Evolutionary conservation across 2,113 vertebrate genomes (phyloP), one percentile per base, ranked within the genome.

Genomic region (Pygoscelis antarcticus): DNA sequence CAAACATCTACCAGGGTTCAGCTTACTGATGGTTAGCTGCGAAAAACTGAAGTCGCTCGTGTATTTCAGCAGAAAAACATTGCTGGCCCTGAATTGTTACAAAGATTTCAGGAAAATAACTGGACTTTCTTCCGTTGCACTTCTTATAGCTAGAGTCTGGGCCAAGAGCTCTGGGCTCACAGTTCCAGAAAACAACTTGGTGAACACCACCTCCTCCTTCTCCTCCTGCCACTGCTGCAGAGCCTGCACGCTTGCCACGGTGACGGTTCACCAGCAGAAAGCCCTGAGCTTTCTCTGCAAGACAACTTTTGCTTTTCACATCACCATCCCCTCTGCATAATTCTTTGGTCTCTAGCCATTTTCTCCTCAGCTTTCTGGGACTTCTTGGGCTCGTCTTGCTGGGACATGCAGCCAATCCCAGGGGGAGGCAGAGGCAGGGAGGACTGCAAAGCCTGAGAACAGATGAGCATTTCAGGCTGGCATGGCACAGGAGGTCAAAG

Each of bases 71-170:
- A 66, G 23, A 42, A 71, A 68, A 44, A 6, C 13, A 29, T 40
- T 4, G 5, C 2, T 46, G 30, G 60, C 29, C 27, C 36, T 34
- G n/a, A 83, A 49, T 0, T 13, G 10, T 27, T 55, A n/a, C 8
- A 38, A 80, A 68, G 38, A 61, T 2, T 12, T 61, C 0, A 1
- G 11, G 27, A 89, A 83, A 81, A 51, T 38, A 83, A 46, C 29
- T 15, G 26, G 32, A 20, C 36, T 13, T 66, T 14, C 47, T 51
- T 54, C 55, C 5, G 8, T 9, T 40, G 49, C 36, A 38, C 36
- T 52, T n/a, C 61, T 54, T 18, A 7, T 1, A 71, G 80, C 52
- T 68, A 40, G 25, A 30, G 57, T 36, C n/a, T 64, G 81, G 27
- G n/a, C 46, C 60, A 82, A 57, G 36, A 81, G 46, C 29, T 69